phyloP scores from a whole-genome alignment of 2,888 invertebrate species.

The Chironomus tentans region DNA sequence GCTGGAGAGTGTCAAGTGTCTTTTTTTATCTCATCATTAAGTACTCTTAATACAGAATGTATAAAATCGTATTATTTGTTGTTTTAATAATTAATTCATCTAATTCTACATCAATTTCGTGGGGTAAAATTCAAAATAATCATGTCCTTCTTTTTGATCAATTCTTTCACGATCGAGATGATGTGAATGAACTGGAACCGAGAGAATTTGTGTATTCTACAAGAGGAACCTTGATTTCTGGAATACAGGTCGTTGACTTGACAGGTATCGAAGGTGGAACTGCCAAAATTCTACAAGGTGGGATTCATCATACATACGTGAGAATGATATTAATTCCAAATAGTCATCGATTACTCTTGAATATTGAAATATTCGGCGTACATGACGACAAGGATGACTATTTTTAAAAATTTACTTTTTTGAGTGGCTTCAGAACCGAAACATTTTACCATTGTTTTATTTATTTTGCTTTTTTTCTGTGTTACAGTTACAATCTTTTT shows the following conservation, averaged over 20 bases:
- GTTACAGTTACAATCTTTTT: neutral
- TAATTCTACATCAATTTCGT: neutral
- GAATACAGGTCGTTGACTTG: conserved; percentile 14
- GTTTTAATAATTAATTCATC: neutral
- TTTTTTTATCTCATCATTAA: neutral
- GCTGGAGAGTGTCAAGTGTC: neutral
- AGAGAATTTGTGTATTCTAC: neutral
- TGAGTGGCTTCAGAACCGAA: conserved; percentile 3
- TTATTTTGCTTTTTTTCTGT: neutral
- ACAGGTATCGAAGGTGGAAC: conserved; percentile 3
- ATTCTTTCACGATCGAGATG: neutral
- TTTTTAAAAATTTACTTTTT: neutral
- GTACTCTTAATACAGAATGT: neutral
- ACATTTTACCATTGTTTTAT: neutral
- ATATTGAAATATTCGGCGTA: conserved; percentile 10
- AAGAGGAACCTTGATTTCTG: neutral
- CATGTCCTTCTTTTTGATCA: conserved; percentile 10
- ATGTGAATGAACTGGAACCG: neutral
- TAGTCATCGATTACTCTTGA: neutral
- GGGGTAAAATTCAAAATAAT: neutral
- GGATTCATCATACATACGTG: neutral
- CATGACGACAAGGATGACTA: neutral
- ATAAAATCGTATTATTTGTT: neutral
- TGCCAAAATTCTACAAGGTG: neutral
- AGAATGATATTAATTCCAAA: neutral